Percentiles rank a stretch among this genome's conserved stretches.
phyloP scores from a whole-genome alignment of 2,888 invertebrate species.

The Orthonychiurus folsomi region DNA sequence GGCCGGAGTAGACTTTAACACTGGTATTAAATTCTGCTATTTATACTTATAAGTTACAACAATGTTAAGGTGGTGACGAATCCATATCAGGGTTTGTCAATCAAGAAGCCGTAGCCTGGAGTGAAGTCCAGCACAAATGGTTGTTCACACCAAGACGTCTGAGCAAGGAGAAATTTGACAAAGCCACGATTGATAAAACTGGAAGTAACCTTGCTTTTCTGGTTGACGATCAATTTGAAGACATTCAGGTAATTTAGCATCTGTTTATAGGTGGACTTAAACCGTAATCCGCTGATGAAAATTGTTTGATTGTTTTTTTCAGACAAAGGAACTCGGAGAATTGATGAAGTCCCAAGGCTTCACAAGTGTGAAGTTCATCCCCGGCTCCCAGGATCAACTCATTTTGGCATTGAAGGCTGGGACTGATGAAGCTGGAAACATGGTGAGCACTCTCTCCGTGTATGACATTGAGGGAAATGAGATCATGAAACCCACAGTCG shows the following conservation, averaged over 20 bases:
- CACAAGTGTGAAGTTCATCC: slow-evolving; percentile 95
- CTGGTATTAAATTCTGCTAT: background rate
- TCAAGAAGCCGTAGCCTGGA: slow-evolving; percentile 91
- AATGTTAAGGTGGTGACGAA: no score
- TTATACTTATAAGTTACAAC: background rate
- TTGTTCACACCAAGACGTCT: slow-evolving; percentile 86
- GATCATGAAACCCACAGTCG: background rate
- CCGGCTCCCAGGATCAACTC: slow-evolving; percentile 72
- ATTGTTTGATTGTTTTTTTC: background rate
- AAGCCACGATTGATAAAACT: slow-evolving; percentile 75
- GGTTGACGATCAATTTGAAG: slow-evolving; percentile 64
- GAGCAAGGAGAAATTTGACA: slow-evolving; percentile 75
- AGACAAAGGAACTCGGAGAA: slow-evolving; percentile 49
- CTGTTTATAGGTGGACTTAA: background rate
- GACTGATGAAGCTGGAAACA: background rate
- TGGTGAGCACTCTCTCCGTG: slow-evolving; percentile 6
- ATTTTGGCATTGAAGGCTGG: slow-evolving; percentile 81
- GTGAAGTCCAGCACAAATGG: slow-evolving; percentile 72
- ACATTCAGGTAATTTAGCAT: slow-evolving; percentile 52
- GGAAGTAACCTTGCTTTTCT: slow-evolving; percentile 79
- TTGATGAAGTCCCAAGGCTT: slow-evolving; percentile 70
- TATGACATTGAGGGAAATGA: slow-evolving; percentile 7
- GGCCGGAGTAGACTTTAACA: background rate
- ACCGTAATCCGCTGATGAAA: background rate
- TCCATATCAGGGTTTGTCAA: slow-evolving; percentile 74